Base-by-base conservation (phyloP, 2,888 invertebrate genomes). In the Dryococelus australis region DNA sequence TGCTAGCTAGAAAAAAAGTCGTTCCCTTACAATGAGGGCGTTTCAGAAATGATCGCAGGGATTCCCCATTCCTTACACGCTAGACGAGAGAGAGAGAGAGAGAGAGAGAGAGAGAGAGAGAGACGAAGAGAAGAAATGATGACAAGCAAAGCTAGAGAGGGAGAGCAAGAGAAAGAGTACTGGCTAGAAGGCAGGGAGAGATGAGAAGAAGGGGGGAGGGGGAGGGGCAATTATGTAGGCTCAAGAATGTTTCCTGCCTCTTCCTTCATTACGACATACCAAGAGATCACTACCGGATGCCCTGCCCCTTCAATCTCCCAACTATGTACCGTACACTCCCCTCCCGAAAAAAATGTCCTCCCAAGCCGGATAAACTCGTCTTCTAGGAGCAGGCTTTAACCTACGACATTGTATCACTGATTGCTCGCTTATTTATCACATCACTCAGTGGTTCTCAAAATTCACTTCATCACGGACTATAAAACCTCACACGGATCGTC, bases 181-280 rank as follows among this genome's bases (percentile, higher is more conserved):
- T 35, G n/a, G n/a, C n/a, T n/a, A n/a, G n/a, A n/a, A n/a, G n/a
- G n/a, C n/a, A n/a, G n/a, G n/a, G n/a, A n/a, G 65, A 65, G 35
- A 35, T 65, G 65, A n/a, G 12, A 10, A n/a, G 65, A 5, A 65
- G 0, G n/a, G 10, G 10, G 24, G 65, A n/a, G 65, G 4, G 35
- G 35, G 65, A n/a, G 65, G 24, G 65, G 65, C 65, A 65, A 65
- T 65, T 65, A 65, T 65, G 65, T 65, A n/a, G 65, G 65, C 65
- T 65, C 20, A n/a, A n/a, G 65, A 65, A 65, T 65, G 65, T n/a
- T 65, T 65, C 65, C 65, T 65, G 65, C 65, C n/a, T 20, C 65
- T 65, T 65, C 65, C 24, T 65, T 65, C 65, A 65, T 65, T n/a
- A 65, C 65, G 65, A 65, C 65, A 65, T 65, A 65, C 65, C 65